Evolutionary conservation across 2,797 vertebrate genomes (phyloP).

Genomic region (Poliocrania exsul): DNA sequence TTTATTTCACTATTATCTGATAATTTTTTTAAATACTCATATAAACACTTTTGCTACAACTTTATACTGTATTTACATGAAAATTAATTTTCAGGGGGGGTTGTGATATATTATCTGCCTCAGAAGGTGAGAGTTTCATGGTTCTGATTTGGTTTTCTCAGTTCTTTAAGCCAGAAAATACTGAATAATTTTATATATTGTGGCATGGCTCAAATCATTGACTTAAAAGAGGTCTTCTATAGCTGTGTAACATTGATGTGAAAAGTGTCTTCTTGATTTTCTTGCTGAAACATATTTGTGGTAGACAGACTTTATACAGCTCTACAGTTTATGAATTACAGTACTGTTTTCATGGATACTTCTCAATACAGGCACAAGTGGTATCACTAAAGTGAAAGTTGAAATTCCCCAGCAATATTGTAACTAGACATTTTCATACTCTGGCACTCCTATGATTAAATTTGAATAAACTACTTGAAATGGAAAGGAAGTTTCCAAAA

Average conservation of each 20-base stretch:
- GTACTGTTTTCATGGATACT: slow-evolving; percentile 49
- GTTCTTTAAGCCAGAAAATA: slow-evolving; percentile 12
- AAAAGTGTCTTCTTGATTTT: slow-evolving; percentile 1
- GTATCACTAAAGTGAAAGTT: not conserved
- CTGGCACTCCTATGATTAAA: not conserved
- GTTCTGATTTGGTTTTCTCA: not conserved
- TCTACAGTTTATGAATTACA: slow-evolving; percentile 41
- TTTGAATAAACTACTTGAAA: slow-evolving; percentile 1
- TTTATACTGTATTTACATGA: not conserved
- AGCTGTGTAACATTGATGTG: not conserved
- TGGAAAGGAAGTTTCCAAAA: not conserved
- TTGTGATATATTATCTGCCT: not conserved
- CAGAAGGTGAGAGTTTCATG: not conserved
- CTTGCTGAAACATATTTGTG: not conserved
- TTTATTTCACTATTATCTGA: not conserved
- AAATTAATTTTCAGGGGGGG: not conserved
- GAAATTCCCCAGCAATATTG: not conserved
- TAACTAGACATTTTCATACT: slow-evolving; percentile 9
- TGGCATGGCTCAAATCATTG: not conserved
- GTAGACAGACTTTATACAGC: not conserved
- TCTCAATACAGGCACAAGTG: slow-evolving; percentile 6
- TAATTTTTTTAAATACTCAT: not conserved
- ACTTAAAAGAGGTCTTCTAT: not conserved
- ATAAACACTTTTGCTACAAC: not conserved
- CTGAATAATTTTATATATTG: not conserved